A percentile compares a stretch with the other conserved stretches of the same genome.
phyloP scores from a whole-genome alignment of 2,888 invertebrate species.

The Asteroscopus sphinx region DNA sequence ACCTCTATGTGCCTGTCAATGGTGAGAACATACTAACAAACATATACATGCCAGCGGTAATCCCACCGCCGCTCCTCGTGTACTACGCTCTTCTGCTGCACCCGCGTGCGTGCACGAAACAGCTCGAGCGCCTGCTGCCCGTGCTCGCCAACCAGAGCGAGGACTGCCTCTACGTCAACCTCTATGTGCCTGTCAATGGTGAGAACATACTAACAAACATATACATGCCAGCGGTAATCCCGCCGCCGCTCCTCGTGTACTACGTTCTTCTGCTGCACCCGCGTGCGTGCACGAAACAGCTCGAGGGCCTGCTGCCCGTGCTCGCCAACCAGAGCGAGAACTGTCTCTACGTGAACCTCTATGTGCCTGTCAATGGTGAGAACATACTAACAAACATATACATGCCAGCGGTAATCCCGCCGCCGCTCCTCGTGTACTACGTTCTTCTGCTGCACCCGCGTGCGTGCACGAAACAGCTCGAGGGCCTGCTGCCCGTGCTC shows the following conservation, averaged over 20 bases:
- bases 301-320: slow-evolving; percentile 95
- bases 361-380: slow-evolving; percentile 94
- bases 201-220: slow-evolving; percentile 74
- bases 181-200: slow-evolving; percentile 96
- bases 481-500: slow-evolving; percentile 95
- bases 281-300: slow-evolving; percentile 94
- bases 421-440: slow-evolving; percentile 86
- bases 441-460: slow-evolving; percentile 94
- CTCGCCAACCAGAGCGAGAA: slow-evolving; percentile 98
- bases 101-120: slow-evolving; percentile 95
- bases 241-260: slow-evolving; percentile 82
- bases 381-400: slow-evolving; percentile 89
- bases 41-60: slow-evolving; percentile 98
- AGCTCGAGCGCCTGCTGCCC: slow-evolving; percentile 95
- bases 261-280: slow-evolving; percentile 94
- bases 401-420: slow-evolving; percentile 97
- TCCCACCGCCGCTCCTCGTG: slow-evolving; percentile 88
- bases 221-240: slow-evolving; percentile 98
- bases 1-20: slow-evolving; percentile 97
- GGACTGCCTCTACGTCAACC: slow-evolving; percentile 99
- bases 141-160: slow-evolving; percentile 97
- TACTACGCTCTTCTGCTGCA: slow-evolving; percentile 92
- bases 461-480: slow-evolving; percentile 95
- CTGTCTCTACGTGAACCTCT: slow-evolving; percentile 99
- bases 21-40: slow-evolving; percentile 64